Evolutionary conservation across 2,888 invertebrate genomes (phyloP).

Genomic region (Pseudococcus jackbeardsleyi): DNA sequence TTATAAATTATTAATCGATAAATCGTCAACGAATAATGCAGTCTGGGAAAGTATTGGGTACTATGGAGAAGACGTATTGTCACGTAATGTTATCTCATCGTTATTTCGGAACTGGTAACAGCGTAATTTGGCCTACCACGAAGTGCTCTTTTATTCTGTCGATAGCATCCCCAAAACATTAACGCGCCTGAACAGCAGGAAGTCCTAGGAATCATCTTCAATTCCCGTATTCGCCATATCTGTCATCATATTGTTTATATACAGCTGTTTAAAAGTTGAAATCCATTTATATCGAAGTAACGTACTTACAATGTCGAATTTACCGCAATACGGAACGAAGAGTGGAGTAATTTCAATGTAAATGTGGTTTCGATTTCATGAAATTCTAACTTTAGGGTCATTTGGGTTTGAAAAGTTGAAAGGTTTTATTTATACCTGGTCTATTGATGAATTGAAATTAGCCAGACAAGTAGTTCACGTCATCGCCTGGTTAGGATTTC

Average conservation of each 20-base stretch:
- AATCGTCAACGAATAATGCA: conserved; percentile 32
- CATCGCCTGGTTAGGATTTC: background rate
- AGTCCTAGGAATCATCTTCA: conserved; percentile 57
- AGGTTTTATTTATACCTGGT: background rate
- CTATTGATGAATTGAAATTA: background rate
- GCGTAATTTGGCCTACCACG: conserved; percentile 64
- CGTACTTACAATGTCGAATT: background rate
- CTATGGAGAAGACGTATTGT: conserved; percentile 42
- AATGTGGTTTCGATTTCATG: conserved; percentile 27
- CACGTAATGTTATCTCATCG: conserved; percentile 52
- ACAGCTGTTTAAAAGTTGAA: conserved; percentile 59
- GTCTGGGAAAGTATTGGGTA: conserved; percentile 42
- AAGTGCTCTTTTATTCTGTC: conserved; percentile 57
- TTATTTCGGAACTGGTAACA: conserved; percentile 46
- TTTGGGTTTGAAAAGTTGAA: background rate
- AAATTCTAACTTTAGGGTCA: conserved; percentile 1
- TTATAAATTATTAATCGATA: conserved; percentile 56
- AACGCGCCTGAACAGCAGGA: conserved; percentile 56
- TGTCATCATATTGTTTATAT: conserved; percentile 65
- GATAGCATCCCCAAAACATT: conserved; percentile 58
- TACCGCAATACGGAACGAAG: background rate
- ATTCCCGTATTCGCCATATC: conserved; percentile 60
- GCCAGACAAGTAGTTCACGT: background rate
- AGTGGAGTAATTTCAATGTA: conserved; percentile 10
- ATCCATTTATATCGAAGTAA: conserved; percentile 41